These are phyloP conservation scores for Marronus borbonicus DNA, from an alignment of 2,888 invertebrate genomes.

Conservation along the genomic window DNA sequence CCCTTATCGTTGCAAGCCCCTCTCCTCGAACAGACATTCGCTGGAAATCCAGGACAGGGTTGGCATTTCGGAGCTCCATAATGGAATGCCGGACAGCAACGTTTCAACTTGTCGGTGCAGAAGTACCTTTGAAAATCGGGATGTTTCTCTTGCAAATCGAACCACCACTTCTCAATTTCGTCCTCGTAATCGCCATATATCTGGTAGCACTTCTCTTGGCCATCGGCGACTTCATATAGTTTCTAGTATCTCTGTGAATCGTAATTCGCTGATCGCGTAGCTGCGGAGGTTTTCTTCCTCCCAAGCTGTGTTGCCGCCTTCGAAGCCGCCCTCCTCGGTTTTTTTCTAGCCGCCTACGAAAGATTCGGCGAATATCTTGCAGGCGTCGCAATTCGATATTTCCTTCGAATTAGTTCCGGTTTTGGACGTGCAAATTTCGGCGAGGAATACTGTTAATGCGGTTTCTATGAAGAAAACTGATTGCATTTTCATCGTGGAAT, in stretches of 20 bases:
- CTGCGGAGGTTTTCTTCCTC: slow-evolving; percentile 89
- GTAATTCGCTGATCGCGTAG: slow-evolving; percentile 89
- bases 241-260: slow-evolving; percentile 93
- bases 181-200: slow-evolving; percentile 88
- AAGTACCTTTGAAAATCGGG: slow-evolving; percentile 80
- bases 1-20: slow-evolving; percentile 93
- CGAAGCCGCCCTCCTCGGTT: slow-evolving; percentile 89
- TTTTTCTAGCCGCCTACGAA: slow-evolving; percentile 77
- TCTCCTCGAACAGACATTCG: slow-evolving; percentile 84
- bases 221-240: slow-evolving; percentile 80
- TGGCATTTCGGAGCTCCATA: slow-evolving; percentile 86
- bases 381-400: slow-evolving; percentile 8
- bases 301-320: slow-evolving; percentile 95
- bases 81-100: slow-evolving; percentile 89
- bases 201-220: slow-evolving; percentile 83
- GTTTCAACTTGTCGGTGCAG: slow-evolving; percentile 83
- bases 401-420: neutral
- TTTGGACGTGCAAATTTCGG: no score
- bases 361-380: slow-evolving; percentile 25
- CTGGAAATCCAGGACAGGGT: slow-evolving; percentile 85
- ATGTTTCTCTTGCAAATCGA: slow-evolving; percentile 72
- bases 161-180: slow-evolving; percentile 92
- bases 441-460: no score
- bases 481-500: no score
- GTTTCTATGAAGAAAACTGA: no score